Conservation (phyloP, 2,797 vertebrate genomes). For the Scolopax rusticola region DNA sequence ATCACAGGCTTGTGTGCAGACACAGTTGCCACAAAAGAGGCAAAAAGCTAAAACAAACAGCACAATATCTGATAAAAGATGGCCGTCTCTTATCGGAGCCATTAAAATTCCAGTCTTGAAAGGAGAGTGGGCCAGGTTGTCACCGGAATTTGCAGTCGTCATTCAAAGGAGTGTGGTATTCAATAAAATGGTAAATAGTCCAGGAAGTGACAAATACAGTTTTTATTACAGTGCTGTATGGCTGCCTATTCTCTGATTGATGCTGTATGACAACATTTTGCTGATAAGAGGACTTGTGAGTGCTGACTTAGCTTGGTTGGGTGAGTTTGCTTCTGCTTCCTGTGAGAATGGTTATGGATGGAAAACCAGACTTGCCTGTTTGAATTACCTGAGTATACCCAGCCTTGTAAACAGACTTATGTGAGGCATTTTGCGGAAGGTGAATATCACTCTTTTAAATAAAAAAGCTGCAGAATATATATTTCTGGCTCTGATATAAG, state of each 20-base stretch:
- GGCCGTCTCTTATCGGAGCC: neutral
- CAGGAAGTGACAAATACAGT: neutral
- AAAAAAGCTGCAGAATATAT: neutral
- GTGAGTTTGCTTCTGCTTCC: neutral
- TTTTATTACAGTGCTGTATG: conserved; percentile 31
- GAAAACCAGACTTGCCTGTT: conserved; percentile 3
- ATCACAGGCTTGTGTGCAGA: neutral
- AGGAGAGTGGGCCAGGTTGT: conserved; percentile 6
- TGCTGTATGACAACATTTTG: neutral
- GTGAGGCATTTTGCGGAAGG: neutral
- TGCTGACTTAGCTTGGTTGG: neutral
- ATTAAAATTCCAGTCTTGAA: conserved; percentile 75
- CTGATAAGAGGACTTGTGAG: conserved; percentile 7
- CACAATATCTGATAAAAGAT: conserved; percentile 65
- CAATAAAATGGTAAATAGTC: neutral
- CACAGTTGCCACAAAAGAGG: conserved; percentile 26
- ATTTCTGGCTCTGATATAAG: neutral
- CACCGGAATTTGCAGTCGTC: conserved; percentile 39
- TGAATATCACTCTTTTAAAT: neutral
- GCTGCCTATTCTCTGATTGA: conserved; percentile 5
- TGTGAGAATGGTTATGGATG: neutral
- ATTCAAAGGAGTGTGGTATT: conserved; percentile 6
- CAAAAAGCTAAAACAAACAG: conserved; percentile 62
- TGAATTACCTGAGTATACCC: conserved; percentile 31
- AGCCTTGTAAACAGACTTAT: neutral